phyloP scores from a whole-genome alignment of 2,888 invertebrate genomes.

The Teleogryllus oceanicus region DNA sequence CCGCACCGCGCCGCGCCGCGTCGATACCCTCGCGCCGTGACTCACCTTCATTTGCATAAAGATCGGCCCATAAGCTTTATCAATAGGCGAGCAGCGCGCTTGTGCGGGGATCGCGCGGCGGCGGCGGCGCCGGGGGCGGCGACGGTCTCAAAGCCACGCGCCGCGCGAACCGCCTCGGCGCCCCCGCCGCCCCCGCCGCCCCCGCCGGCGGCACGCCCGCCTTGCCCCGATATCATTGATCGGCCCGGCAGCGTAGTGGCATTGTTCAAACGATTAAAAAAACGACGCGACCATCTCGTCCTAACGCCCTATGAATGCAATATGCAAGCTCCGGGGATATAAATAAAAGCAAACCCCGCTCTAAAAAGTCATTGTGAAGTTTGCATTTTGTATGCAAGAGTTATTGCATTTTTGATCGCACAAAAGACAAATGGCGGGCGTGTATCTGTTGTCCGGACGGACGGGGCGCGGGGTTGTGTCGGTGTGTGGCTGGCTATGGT shows the following conservation, averaged over 20 bases:
- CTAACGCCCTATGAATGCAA: slow-evolving; percentile 23
- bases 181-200: background rate
- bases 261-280: slow-evolving; percentile 32
- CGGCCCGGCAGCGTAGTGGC: slow-evolving; percentile 24
- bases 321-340: slow-evolving; percentile 27
- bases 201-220: background rate
- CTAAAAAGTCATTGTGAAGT: slow-evolving; percentile 26
- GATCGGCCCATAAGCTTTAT: background rate
- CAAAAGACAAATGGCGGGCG: slow-evolving; percentile 32
- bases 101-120: background rate
- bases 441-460: background rate
- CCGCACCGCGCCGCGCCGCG: background rate
- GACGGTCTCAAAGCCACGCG: too few species aligned
- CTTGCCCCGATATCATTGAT: slow-evolving; percentile 30
- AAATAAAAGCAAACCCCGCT: slow-evolving; percentile 23
- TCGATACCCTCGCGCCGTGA: background rate
- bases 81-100: background rate
- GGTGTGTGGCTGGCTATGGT: too few species aligned
- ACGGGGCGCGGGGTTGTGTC: background rate
- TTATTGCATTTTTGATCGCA: slow-evolving; percentile 34
- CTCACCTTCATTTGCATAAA: background rate
- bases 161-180: background rate
- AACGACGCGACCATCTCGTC: slow-evolving; percentile 21
- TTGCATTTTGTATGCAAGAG: slow-evolving; percentile 32
- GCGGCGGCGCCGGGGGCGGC: background rate